Conservation (phyloP, 1,140 invertebrate species). For the Bombus vancouverensis region DNA sequence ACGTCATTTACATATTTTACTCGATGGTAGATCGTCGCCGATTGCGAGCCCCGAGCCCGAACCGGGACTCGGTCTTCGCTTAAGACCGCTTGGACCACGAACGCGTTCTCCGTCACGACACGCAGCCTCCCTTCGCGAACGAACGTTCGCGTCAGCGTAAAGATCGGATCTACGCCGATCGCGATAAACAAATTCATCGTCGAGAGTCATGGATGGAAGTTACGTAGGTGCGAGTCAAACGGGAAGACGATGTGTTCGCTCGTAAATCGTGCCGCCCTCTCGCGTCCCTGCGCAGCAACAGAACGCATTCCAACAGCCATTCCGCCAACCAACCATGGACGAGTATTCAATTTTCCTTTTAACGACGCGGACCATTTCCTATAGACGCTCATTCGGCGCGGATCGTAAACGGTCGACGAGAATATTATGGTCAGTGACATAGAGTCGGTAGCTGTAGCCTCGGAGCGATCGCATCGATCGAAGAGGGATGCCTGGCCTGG, state of each 20-base stretch:
- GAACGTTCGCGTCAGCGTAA: conserved; percentile 26
- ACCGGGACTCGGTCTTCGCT: conserved; percentile 7
- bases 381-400: too few species aligned
- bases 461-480: background rate
- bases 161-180: conserved; percentile 18
- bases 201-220: background rate
- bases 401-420: background rate
- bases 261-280: background rate
- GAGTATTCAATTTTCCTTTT: background rate
- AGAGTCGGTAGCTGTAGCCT: background rate
- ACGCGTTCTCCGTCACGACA: conserved; percentile 39
- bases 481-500: background rate
- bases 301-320: background rate
- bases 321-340: too few species aligned
- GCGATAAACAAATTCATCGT: background rate
- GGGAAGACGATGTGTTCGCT: background rate
- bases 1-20: conserved; percentile 33
- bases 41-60: background rate
- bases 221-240: conserved; percentile 10
- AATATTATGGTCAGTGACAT: conserved; percentile 2
- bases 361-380: background rate
- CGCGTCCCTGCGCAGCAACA: background rate
- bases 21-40: background rate
- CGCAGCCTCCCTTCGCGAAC: conserved; percentile 2
- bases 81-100: conserved; percentile 23